Evolutionary conservation across 2,797 vertebrate species (phyloP), one percentile per base, ranked within the genome.

Genomic region (Helicolenus hilgendorfi): DNA sequence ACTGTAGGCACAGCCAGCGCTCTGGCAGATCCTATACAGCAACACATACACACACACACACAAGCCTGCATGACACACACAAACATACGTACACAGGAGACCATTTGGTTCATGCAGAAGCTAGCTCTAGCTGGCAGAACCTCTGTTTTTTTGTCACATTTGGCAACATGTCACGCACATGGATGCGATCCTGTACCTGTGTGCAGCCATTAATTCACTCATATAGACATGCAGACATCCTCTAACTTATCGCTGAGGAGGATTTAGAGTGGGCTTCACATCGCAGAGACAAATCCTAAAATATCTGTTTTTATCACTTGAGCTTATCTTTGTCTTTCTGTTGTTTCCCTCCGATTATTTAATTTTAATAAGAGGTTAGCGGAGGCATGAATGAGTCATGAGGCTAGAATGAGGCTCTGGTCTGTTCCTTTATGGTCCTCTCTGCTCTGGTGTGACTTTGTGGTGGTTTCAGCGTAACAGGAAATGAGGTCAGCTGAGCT

Each of bases 401-500:
- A 71, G 69, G 27, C 88, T 41, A 79, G 45, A 69, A 81, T 68
- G 70, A 87, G 82, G 41, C 81, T 75, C 27, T 26, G 49, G 58
- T 85, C 77, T 88, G 79, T 92, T 87, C 56, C 75, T 87, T 89
- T 70, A 76, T 33, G 81, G 84, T 35, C 84, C 75, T 65, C 67
- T 67, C 59, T 81, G 49, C 76, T 63, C 71, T 84, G 76, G 53
- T 89, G 84, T 81, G 89, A 91, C 85, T 94, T 77, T 88, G 79
- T 81, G 81, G 84, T 71, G 72, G 87, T 92, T 95, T 85, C 56
- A 80, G 63, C 79, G 79, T 58, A 82, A 94, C 92, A 95, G 94
- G 93, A 96, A 96, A 96, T 94, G 90, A 94, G 94, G 93, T 96
- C 88, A 94, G 77, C 86, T 87, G 72, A 85, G 91, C 87, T 89